Conservation (phyloP, 2,797 vertebrate genomes). For the Sitta carolinensis region DNA sequence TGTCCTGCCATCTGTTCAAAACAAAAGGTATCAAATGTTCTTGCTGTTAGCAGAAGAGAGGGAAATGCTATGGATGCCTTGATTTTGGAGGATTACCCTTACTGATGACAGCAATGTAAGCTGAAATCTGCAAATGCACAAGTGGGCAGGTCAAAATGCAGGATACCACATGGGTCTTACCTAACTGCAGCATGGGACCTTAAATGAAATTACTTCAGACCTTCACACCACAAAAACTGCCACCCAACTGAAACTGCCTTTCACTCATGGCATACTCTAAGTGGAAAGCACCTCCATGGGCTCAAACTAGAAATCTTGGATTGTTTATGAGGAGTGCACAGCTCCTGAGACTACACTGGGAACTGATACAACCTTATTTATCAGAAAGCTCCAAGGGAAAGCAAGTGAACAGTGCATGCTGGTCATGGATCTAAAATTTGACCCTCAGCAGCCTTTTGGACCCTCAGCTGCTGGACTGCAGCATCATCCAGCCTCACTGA, state of each 20-base stretch:
- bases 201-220: neutral
- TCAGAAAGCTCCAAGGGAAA: neutral
- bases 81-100: neutral
- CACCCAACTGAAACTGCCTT: rapidly evolving
- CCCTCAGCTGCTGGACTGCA: neutral
- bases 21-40: neutral
- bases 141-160: neutral
- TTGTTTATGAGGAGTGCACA: neutral
- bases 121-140: neutral
- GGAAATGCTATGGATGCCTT: neutral
- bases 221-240: neutral
- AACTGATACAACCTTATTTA: neutral
- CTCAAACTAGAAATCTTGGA: neutral
- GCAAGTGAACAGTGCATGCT: neutral
- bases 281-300: neutral
- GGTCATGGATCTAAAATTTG: neutral
- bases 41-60: neutral
- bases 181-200: neutral
- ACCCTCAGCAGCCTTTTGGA: neutral
- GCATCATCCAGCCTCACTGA: rapidly evolving
- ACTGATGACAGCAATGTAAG: neutral
- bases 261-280: rapidly evolving
- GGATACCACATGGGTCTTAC: neutral
- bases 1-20: neutral
- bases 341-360: neutral